Percentiles rank a stretch among this genome's conserved stretches.
Evolutionary conservation across 1,140 invertebrate species (phyloP).

Genomic region (Frieseomelitta varia): DNA sequence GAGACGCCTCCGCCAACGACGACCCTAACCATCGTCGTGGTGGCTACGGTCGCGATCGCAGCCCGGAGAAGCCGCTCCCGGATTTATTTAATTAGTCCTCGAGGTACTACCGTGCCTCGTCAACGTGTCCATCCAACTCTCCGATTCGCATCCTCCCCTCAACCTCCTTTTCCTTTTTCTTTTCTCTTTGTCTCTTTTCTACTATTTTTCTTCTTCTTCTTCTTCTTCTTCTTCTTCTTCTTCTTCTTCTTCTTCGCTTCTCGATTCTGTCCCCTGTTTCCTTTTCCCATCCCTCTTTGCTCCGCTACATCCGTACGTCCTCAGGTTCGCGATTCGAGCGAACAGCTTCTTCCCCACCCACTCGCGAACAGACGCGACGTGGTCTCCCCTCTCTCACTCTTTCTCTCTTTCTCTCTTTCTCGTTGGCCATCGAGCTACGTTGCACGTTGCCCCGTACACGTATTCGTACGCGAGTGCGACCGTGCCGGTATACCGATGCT

Average conservation of each 20-base stretch:
- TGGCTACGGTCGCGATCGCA: constrained; percentile 71
- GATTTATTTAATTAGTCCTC: constrained; percentile 80
- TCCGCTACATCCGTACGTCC: constrained; percentile 46
- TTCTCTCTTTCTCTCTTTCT: not conserved
- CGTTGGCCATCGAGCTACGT: not conserved
- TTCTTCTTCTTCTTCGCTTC: not conserved
- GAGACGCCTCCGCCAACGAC: constrained; percentile 74
- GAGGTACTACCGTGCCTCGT: constrained; percentile 67
- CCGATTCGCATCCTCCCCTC: constrained; percentile 27
- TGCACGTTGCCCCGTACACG: constrained; percentile 35
- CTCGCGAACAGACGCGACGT: constrained; percentile 35
- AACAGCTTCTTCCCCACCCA: constrained; percentile 26
- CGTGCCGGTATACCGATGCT: constrained; percentile 66
- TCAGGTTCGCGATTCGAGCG: constrained; percentile 34
- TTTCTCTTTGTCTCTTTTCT: not conserved
- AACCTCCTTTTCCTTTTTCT: constrained; percentile 20
- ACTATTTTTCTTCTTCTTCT: not conserved
- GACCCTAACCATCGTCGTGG: constrained; percentile 71
- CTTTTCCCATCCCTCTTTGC: not conserved
- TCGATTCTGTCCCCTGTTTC: not conserved
- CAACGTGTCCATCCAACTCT: constrained; percentile 68
- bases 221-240: not conserved
- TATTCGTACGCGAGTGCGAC: constrained; percentile 41
- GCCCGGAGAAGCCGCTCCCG: constrained; percentile 73
- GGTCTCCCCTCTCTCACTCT: not conserved